phyloP scores from a whole-genome alignment of 1,140 invertebrate genomes.

The Penaeus chinensis region DNA sequence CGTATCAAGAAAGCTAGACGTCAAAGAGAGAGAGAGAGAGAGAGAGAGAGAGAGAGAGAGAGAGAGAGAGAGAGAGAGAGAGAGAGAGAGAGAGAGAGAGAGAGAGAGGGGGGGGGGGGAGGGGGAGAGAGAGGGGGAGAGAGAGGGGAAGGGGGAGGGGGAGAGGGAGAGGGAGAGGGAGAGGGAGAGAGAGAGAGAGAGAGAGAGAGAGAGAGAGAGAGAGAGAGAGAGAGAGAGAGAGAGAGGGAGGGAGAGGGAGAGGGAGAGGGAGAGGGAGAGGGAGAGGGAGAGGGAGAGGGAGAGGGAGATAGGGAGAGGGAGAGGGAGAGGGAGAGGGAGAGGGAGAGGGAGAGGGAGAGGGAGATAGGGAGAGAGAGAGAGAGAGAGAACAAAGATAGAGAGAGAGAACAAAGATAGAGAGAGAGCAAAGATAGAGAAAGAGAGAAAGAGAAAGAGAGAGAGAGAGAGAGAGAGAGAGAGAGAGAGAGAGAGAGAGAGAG shows the following conservation, averaged over 20 bases:
- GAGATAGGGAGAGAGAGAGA: neutral
- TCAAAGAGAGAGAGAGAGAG: neutral
- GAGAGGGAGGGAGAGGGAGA: neutral
- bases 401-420: neutral
- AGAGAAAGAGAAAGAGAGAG: neutral
- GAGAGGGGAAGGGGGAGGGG: neutral
- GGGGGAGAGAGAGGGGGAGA: neutral
- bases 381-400: neutral
- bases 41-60: neutral
- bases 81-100: neutral
- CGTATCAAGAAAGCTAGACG: too few species aligned
- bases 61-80: neutral
- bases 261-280: neutral
- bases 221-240: neutral
- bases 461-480: neutral
- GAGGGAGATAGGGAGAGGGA: neutral
- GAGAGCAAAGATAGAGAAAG: neutral
- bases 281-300: neutral
- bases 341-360: neutral
- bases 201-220: neutral
- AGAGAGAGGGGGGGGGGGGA: neutral
- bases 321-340: neutral
- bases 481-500: slow-evolving; percentile 9
- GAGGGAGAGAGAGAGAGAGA: neutral
- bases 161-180: neutral